A percentile compares a stretch with the other conserved stretches of the same genome.
These are phyloP conservation scores for Lasioglossum calceatum DNA, from an alignment of 2,888 invertebrate species.

Conservation along the genomic window DNA sequence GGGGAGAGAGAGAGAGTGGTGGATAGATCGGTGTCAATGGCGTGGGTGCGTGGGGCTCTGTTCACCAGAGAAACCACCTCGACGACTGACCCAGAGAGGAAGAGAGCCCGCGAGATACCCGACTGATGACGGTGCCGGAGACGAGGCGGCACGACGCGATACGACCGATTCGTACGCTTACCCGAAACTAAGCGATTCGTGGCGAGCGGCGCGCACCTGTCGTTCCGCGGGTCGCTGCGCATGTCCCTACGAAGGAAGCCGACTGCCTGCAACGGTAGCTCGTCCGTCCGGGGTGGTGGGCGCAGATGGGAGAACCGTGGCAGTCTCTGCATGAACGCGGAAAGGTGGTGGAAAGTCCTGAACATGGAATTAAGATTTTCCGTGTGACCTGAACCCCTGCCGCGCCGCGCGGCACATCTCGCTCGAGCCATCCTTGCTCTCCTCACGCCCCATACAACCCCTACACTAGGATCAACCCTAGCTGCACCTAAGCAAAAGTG, in stretches of 20 bases:
- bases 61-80: constrained; percentile 14
- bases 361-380: constrained; percentile 55
- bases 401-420: background rate
- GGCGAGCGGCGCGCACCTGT: constrained; percentile 80
- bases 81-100: constrained; percentile 67
- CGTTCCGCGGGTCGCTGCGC: constrained; percentile 79
- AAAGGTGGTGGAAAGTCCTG: constrained; percentile 35
- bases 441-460: background rate
- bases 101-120: constrained; percentile 76
- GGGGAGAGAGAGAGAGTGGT: background rate
- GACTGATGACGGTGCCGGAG: constrained; percentile 71
- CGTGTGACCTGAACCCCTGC: constrained; percentile 28
- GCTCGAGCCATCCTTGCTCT: background rate
- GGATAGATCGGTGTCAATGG: background rate
- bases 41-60: constrained; percentile 3
- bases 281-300: constrained; percentile 53
- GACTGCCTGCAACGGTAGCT: constrained; percentile 63
- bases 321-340: constrained; percentile 21
- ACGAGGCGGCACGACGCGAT: constrained; percentile 57
- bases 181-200: constrained; percentile 75
- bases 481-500: too few relatives aligned
- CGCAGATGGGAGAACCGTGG: constrained; percentile 64
- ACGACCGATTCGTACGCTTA: constrained; percentile 71
- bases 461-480: background rate
- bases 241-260: constrained; percentile 72